These are phyloP conservation scores for Neolamprologus caudopunctatus DNA, from an alignment of 2,113 vertebrate species.

Conservation along the genomic window DNA sequence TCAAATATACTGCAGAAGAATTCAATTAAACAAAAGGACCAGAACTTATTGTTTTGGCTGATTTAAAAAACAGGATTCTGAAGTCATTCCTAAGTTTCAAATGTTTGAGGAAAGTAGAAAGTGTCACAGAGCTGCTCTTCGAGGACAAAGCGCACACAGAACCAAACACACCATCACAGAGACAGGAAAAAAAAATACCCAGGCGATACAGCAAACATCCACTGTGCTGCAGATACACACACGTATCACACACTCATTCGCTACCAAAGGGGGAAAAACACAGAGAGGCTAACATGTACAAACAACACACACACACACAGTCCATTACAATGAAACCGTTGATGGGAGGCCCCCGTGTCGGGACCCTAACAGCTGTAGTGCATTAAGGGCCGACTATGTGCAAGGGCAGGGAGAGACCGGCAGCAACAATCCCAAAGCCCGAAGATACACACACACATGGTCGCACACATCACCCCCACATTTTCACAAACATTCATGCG, in stretches of 20 bases:
- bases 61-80: not conserved
- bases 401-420: slow-evolving; percentile 62
- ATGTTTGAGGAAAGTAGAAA: not conserved
- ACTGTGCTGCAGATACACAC: not conserved
- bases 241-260: not conserved
- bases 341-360: slow-evolving; percentile 60
- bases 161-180: not conserved
- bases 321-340: slow-evolving; percentile 63
- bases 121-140: not conserved
- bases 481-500: slow-evolving; percentile 21
- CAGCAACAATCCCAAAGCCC: slow-evolving; percentile 73
- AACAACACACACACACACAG: slow-evolving; percentile 14
- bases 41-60: not conserved
- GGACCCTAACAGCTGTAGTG: slow-evolving; percentile 80
- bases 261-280: not conserved
- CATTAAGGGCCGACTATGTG: slow-evolving; percentile 79
- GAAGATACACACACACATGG: not conserved
- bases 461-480: slow-evolving; percentile 19
- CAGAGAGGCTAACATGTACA: not conserved
- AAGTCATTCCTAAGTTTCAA: not conserved
- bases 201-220: not conserved
- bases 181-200: not conserved
- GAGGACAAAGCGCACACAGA: not conserved
- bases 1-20: not conserved
- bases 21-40: not conserved